A percentile compares a stretch with the other conserved stretches of the same genome.
Conservation (phyloP, 2,113 vertebrate genomes). For the Geococcyx californianus region DNA sequence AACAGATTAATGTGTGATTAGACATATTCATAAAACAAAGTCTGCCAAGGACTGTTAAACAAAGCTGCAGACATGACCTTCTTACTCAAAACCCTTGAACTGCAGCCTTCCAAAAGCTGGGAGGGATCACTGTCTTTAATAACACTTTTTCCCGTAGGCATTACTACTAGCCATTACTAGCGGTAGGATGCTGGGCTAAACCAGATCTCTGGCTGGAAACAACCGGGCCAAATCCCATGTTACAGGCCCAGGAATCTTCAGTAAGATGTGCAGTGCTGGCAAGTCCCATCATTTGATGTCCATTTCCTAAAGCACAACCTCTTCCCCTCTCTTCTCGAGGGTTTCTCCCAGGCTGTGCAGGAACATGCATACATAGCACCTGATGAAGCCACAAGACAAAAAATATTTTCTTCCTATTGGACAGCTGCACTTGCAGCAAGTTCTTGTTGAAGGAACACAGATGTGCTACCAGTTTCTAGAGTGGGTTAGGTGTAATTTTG, state of each 20-base stretch:
- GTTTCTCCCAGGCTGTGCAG: not conserved
- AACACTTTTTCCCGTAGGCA: not conserved
- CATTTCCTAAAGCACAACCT: not conserved
- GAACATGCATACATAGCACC: not conserved
- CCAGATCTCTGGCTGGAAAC: not conserved
- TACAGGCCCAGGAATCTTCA: not conserved
- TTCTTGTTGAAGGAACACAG: not conserved
- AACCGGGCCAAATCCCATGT: fast-evolving
- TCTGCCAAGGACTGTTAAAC: not conserved
- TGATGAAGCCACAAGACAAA: not conserved
- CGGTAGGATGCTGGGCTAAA: not conserved
- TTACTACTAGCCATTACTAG: not conserved
- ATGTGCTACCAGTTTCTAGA: not conserved
- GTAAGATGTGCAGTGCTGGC: not conserved
- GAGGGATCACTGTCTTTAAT: not conserved
- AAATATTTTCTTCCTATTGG: not conserved
- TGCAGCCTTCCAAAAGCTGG: not conserved
- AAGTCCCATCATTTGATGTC: not conserved
- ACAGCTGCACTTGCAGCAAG: not conserved
- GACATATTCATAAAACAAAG: not conserved
- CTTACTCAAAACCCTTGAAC: not conserved
- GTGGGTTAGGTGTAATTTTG: not conserved
- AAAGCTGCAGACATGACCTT: not conserved
- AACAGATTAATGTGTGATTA: not conserved
- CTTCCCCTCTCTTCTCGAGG: not conserved